These are phyloP conservation scores for Oophaga sylvatica DNA, from an alignment of 2,797 vertebrate genomes.

Conservation along the genomic window DNA sequence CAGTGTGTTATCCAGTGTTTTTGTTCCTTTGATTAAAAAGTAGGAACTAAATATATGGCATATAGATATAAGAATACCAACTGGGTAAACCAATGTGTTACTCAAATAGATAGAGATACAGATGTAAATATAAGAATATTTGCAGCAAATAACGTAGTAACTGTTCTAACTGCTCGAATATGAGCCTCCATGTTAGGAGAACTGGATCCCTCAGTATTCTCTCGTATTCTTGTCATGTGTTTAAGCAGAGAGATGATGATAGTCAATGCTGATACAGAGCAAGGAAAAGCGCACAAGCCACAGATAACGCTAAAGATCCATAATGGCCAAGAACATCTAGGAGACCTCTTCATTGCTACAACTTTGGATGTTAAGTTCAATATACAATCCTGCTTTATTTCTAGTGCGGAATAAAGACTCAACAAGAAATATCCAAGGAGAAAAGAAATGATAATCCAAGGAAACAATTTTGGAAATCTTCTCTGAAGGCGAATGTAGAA, in stretches of 20 bases:
- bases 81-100: neutral
- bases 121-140: neutral
- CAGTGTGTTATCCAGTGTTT: neutral
- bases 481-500: conserved; percentile 4
- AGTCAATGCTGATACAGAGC: neutral
- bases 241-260: neutral
- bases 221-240: neutral
- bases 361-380: neutral
- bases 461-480: neutral
- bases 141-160: neutral
- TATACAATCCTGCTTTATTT: neutral
- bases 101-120: neutral
- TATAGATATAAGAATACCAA: neutral
- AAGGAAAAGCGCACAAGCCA: neutral
- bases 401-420: neutral
- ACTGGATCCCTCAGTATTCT: neutral
- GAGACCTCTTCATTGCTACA: neutral
- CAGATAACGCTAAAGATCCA: neutral
- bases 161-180: neutral
- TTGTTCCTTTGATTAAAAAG: neutral
- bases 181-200: neutral
- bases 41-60: neutral
- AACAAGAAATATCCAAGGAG: neutral
- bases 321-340: neutral
- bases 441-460: neutral